Base-by-base conservation (phyloP, 2,797 vertebrate genomes). In the Macroramphosus scolopax region DNA sequence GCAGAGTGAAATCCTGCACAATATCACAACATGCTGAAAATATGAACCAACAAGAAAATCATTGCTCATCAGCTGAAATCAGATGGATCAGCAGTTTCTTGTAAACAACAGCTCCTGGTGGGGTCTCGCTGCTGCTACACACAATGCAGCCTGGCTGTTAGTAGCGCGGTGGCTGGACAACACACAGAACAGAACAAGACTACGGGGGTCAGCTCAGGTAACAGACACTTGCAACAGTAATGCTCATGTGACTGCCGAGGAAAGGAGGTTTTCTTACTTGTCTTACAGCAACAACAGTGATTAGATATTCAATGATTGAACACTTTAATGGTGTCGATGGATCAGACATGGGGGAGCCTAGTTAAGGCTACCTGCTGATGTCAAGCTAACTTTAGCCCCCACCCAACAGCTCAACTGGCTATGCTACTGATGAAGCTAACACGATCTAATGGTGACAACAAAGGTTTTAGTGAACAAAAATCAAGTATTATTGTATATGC, bases 141-240 rank as follows among this genome's bases (percentile, higher is more conserved):
- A 79, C 68, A 82, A 68, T 68, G 66, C 74, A 73, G 66, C 73
- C 61, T 75, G 17, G 17, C 34, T 71, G 84, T 89, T 88, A 89
- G 84, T 85, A 71, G 33, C 48, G 67, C 63, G 52, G 54, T 18
- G 67, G 60, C 1, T 38, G 43, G 68, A 75, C 32, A 52, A 43
- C 66, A 80, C 55, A 76, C 65, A 66, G 53, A 66, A 39, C 59
- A 83, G 61, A 74, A 77, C 45, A 56, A 64, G 49, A 62, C 53
- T 72, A 44, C 30, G 67, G 63, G 68, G 64, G 63, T 51, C 63
- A 69, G 66, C 57, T 68, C 68, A 81, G 75, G 53, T 56, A 88
- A 87, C 81, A 84, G 74, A 49, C 32, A 30, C 25, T 60, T 14
- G 37, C 35, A 12, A 40, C 67, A 78, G 74, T 81, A 84, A 84